phyloP scores from a whole-genome alignment of 2,888 invertebrate genomes.

The Venustoraphidia nigricollis region DNA sequence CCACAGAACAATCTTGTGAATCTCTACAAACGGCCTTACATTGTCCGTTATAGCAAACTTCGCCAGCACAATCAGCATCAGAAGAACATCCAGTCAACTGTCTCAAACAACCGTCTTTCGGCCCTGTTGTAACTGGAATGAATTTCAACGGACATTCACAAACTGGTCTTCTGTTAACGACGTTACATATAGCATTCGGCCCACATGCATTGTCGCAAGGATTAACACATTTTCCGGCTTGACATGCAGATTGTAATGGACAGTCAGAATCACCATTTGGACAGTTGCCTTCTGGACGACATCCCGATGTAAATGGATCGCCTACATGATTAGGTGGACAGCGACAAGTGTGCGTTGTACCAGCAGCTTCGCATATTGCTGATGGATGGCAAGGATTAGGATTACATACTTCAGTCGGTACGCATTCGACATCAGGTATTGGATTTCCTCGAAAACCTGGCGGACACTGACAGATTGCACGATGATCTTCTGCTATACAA shows the following conservation, averaged over 20 bases:
- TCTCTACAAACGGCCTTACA: constrained; percentile 70
- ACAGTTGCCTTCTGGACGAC: constrained; percentile 63
- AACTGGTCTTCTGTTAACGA: constrained; percentile 58
- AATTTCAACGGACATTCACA: constrained; percentile 68
- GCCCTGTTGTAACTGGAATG: constrained; percentile 44
- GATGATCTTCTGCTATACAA: constrained; percentile 74
- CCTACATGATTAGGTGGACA: constrained; percentile 65
- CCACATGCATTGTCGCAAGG: constrained; percentile 75
- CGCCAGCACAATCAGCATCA: constrained; percentile 64
- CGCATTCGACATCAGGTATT: constrained; percentile 68
- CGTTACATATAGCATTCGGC: constrained; percentile 62
- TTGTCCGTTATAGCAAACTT: constrained; percentile 66
- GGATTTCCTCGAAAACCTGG: constrained; percentile 70
- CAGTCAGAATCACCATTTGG: constrained; percentile 58
- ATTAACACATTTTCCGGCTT: constrained; percentile 55
- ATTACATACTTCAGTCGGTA: constrained; percentile 51
- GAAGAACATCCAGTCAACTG: constrained; percentile 44
- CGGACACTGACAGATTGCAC: constrained; percentile 70
- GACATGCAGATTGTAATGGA: constrained; percentile 56
- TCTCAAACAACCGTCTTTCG: constrained; percentile 57
- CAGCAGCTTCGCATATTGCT: constrained; percentile 57
- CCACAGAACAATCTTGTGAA: constrained; percentile 59
- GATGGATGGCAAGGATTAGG: constrained; percentile 68
- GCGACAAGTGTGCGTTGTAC: constrained; percentile 50
- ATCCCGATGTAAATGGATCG: constrained; percentile 61